These are phyloP conservation scores for Ashinkailepas kermadecensis DNA, from an alignment of 2,888 invertebrate species.

Conservation along the genomic window DNA sequence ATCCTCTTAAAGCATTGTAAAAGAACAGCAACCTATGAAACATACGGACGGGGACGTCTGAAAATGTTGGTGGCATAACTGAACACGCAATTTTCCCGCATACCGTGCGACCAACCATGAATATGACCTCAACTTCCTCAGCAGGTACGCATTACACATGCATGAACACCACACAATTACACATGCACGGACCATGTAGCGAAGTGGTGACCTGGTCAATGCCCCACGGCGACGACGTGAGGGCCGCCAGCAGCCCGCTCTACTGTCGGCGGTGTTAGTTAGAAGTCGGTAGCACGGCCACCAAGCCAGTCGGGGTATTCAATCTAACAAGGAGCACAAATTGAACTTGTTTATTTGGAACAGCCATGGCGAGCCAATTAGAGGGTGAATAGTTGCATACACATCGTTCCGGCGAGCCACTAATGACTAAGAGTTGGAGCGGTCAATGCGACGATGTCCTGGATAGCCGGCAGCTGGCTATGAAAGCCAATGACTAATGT, in stretches of 20 bases:
- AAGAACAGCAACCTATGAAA: too few species aligned
- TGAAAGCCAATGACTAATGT: neutral
- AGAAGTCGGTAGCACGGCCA: too few species aligned
- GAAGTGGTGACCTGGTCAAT: neutral
- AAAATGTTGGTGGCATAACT: too few species aligned
- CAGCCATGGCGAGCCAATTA: neutral
- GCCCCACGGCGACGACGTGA: neutral
- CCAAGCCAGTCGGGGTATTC: neutral
- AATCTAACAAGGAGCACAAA: constrained; percentile 4
- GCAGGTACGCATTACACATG: too few species aligned
- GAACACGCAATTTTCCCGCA: too few species aligned
- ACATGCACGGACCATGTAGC: too few species aligned
- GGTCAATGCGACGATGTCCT: neutral
- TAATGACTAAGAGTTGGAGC: neutral
- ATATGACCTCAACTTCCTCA: too few species aligned
- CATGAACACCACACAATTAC: too few species aligned
- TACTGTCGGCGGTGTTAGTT: too few species aligned
- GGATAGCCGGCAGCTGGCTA: neutral
- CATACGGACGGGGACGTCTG: too few species aligned
- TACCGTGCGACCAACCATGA: too few species aligned
- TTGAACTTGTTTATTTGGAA: constrained; percentile 16
- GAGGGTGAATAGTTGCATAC: neutral
- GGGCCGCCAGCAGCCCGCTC: neutral
- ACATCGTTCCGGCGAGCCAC: neutral
- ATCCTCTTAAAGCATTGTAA: too few species aligned